Percentiles rank a stretch among this genome's conserved stretches.
phyloP scores from a whole-genome alignment of 2,888 invertebrate species.

The Bedellia somnulentella region DNA sequence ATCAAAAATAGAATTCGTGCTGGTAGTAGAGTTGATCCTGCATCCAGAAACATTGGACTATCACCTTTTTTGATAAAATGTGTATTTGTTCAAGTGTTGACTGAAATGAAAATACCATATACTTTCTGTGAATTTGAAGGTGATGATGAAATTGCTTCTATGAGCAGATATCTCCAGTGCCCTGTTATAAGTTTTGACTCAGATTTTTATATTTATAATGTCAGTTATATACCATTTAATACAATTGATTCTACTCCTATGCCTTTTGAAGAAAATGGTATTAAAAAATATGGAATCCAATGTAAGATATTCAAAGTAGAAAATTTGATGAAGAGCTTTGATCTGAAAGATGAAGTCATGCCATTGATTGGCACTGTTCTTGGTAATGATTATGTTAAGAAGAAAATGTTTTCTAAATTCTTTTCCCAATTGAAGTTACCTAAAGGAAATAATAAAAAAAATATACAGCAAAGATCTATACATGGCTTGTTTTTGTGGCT shows the following conservation, averaged over 20 bases:
- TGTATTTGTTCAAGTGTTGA: slow-evolving; percentile 72
- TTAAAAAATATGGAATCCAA: slow-evolving; percentile 42
- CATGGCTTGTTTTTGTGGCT: slow-evolving; percentile 76
- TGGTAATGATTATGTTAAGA: slow-evolving; percentile 87
- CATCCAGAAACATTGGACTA: slow-evolving; percentile 58
- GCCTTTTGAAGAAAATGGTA: slow-evolving; percentile 19
- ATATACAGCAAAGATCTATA: slow-evolving; percentile 70
- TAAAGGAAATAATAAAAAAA: slow-evolving; percentile 52
- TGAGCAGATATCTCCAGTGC: slow-evolving; percentile 76
- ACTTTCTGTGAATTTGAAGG: slow-evolving; percentile 86
- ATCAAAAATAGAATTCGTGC: slow-evolving; percentile 61
- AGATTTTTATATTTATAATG: slow-evolving; percentile 89
- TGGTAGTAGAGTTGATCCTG: slow-evolving; percentile 58
- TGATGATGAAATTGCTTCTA: slow-evolving; percentile 82
- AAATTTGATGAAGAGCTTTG: slow-evolving; percentile 66
- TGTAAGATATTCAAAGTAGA: slow-evolving; percentile 76
- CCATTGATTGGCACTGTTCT: slow-evolving; percentile 81
- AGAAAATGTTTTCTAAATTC: slow-evolving; percentile 69
- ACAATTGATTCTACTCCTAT: slow-evolving; percentile 60
- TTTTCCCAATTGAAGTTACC: slow-evolving; percentile 65
- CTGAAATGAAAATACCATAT: slow-evolving; percentile 65
- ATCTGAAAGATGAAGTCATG: slow-evolving; percentile 66
- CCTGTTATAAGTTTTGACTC: slow-evolving; percentile 92
- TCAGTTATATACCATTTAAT: slow-evolving; percentile 77
- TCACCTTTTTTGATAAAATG: slow-evolving; percentile 77